Conservation (phyloP, 1,140 invertebrate genomes). For the Marisa cornuarietis region DNA sequence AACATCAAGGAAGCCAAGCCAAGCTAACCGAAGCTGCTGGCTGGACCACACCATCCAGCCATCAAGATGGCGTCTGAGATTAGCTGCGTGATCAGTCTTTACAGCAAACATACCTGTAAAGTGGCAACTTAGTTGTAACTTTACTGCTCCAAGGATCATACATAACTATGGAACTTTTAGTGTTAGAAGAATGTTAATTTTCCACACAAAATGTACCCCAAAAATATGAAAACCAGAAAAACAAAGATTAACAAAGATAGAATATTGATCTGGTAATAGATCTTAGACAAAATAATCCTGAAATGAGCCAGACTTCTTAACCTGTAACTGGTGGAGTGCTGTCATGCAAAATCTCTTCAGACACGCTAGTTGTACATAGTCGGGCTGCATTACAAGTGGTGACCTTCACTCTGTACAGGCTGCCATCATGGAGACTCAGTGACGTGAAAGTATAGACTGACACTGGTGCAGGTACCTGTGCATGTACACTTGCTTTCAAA, state of each 20-base stretch:
- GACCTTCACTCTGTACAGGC: conserved; percentile 36
- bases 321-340: conserved; percentile 39
- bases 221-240: too few species aligned
- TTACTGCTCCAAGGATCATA: neutral
- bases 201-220: neutral
- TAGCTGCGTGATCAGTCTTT: conserved; percentile 39
- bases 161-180: too few species aligned
- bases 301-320: neutral
- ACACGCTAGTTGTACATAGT: conserved; percentile 31
- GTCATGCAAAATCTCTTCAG: conserved; percentile 32
- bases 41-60: conserved; percentile 36
- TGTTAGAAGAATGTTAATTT: too few species aligned
- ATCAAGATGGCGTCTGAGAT: conserved; percentile 24
- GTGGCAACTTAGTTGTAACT: neutral
- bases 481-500: too few species aligned
- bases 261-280: too few species aligned
- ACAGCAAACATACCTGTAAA: conserved; percentile 40
- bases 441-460: conserved; percentile 30
- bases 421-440: conserved; percentile 41
- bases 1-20: conserved; percentile 45
- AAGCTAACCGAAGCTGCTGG: conserved; percentile 33
- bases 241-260: neutral
- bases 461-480: conserved; percentile 32
- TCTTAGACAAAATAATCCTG: too few species aligned
- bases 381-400: conserved; percentile 40